Evolutionary conservation across 1,140 invertebrate genomes (phyloP).

Genomic region (Hypsibius dujardini): DNA sequence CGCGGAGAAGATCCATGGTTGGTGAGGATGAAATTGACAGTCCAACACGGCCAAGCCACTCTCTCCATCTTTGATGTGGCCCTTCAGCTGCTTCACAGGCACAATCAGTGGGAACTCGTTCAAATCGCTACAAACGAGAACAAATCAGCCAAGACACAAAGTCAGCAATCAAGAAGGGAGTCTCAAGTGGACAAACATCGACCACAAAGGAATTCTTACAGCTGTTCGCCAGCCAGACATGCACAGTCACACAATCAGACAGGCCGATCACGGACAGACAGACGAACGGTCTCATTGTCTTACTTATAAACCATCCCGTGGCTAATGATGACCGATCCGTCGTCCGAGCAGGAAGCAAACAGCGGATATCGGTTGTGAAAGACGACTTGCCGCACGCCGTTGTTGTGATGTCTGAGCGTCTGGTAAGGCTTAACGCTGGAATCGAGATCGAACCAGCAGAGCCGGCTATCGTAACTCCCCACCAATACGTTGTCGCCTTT

Average conservation of each 20-base stretch:
- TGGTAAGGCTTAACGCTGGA: conserved; percentile 89
- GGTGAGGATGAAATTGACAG: conserved; percentile 76
- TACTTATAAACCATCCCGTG: conserved; percentile 98
- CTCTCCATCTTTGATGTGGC: conserved; percentile 56
- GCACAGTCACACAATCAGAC: too few relatives aligned
- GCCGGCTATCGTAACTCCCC: conserved; percentile 77
- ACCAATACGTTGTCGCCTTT: conserved; percentile 87
- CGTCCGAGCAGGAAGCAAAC: conserved; percentile 88
- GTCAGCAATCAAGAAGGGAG: too few relatives aligned
- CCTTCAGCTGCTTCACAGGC: conserved; percentile 73
- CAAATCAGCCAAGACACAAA: conserved; percentile 9
- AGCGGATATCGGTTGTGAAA: conserved; percentile 86
- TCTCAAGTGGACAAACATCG: too few relatives aligned
- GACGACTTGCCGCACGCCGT: conserved; percentile 66
- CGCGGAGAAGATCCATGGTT: conserved; percentile 87
- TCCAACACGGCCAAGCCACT: conserved; percentile 59
- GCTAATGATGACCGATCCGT: conserved; percentile 70
- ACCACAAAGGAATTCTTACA: too few relatives aligned
- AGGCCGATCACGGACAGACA: too few relatives aligned
- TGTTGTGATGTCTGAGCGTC: conserved; percentile 47
- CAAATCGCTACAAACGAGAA: conserved; percentile 56
- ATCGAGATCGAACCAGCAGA: conserved; percentile 89
- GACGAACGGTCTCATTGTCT: conserved; percentile 31
- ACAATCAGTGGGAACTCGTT: conserved; percentile 89
- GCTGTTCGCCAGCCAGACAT: too few relatives aligned